Conservation (phyloP, 2,797 vertebrate genomes). For the Zenarchopterus dispar region DNA sequence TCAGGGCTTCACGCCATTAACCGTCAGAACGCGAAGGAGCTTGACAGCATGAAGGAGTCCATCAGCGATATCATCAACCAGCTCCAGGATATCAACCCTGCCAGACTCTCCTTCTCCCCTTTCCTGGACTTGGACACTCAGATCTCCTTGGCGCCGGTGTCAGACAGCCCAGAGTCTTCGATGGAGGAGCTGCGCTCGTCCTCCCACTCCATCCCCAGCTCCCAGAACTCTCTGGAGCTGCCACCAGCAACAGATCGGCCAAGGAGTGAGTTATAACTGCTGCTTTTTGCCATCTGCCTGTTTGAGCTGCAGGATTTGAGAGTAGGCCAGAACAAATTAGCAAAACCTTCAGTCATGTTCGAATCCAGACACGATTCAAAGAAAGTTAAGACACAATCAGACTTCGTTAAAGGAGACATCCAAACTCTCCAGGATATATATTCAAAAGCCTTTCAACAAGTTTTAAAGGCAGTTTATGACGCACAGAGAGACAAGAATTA, state of each 20-base stretch:
- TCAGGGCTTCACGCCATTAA: slow-evolving; percentile 70
- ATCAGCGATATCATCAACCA: slow-evolving; percentile 85
- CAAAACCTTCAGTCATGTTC: not conserved
- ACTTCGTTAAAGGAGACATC: not conserved
- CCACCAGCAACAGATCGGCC: slow-evolving; percentile 52
- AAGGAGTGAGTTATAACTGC: slow-evolving; percentile 68
- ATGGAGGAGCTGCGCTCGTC: slow-evolving; percentile 83
- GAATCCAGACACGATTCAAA: slow-evolving; percentile 25
- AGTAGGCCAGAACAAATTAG: slow-evolving; percentile 34
- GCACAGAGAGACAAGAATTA: too few species aligned
- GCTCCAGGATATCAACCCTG: slow-evolving; percentile 84
- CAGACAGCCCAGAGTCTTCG: slow-evolving; percentile 84
- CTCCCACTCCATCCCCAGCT: slow-evolving; percentile 76
- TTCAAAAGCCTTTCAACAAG: too few species aligned
- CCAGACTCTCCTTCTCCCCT: slow-evolving; percentile 83
- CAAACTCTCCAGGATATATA: too few species aligned
- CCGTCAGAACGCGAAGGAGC: slow-evolving; percentile 75
- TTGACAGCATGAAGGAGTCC: slow-evolving; percentile 83
- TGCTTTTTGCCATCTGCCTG: slow-evolving; percentile 30
- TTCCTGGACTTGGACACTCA: slow-evolving; percentile 86
- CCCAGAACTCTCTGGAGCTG: slow-evolving; percentile 75
- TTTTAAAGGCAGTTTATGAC: too few species aligned
- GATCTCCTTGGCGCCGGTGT: slow-evolving; percentile 83
- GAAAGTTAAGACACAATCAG: slow-evolving; percentile 16
- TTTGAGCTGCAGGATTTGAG: slow-evolving; percentile 35